These are phyloP conservation scores for Capitulum mitella DNA, from an alignment of 2,888 invertebrate species.

Conservation along the genomic window DNA sequence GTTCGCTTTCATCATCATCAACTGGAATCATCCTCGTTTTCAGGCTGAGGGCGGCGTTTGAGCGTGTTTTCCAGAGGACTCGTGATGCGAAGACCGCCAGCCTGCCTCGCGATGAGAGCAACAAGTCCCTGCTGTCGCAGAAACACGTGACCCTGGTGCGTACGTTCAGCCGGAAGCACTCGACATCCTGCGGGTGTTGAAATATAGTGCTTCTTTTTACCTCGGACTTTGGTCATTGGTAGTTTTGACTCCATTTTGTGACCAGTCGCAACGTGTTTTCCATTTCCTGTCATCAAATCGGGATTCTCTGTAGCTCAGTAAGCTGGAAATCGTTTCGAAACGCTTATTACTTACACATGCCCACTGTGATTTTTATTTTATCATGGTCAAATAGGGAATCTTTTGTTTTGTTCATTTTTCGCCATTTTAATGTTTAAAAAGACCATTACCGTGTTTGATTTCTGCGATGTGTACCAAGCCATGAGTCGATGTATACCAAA, in stretches of 20 bases:
- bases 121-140: neutral
- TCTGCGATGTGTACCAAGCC: too few relatives aligned
- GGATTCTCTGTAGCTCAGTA: neutral
- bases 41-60: neutral
- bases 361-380: too few relatives aligned
- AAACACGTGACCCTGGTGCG: conserved; percentile 14
- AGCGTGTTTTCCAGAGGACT: neutral
- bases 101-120: neutral
- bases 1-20: neutral
- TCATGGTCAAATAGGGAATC: too few relatives aligned
- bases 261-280: too few relatives aligned
- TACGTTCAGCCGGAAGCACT: too few relatives aligned
- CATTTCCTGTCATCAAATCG: neutral
- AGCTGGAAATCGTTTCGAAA: neutral
- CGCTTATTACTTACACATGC: too few relatives aligned
- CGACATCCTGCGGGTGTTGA: neutral
- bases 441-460: too few relatives aligned
- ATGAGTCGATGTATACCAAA: too few relatives aligned
- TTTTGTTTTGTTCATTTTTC: too few relatives aligned
- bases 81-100: neutral
- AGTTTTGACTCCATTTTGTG: too few relatives aligned
- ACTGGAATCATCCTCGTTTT: too few relatives aligned
- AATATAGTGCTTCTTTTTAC: neutral
- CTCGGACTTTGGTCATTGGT: neutral
- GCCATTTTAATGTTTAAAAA: too few relatives aligned